phyloP scores from a whole-genome alignment of 2,888 invertebrate species.

The Heteromyza rotundicornis region DNA sequence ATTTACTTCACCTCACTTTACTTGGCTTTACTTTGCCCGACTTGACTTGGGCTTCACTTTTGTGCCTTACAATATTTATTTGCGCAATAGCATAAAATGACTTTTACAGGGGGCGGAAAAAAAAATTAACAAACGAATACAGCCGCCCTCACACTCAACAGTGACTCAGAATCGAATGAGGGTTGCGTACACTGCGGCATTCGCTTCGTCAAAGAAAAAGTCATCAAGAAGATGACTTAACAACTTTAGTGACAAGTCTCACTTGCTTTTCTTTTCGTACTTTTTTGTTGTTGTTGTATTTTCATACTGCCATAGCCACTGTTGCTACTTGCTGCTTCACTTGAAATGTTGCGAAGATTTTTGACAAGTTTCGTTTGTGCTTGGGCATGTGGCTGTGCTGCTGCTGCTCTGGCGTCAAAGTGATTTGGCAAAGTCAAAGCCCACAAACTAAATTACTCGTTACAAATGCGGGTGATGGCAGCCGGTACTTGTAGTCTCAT shows the following conservation, averaged over 20 bases:
- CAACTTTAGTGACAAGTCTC: constrained; percentile 50
- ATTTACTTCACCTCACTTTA: too few species aligned
- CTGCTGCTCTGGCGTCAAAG: constrained; percentile 29
- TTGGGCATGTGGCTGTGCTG: too few species aligned
- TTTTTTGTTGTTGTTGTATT: too few species aligned
- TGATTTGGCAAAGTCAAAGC: constrained; percentile 42
- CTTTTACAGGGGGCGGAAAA: constrained; percentile 22
- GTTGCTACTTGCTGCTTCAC: too few species aligned
- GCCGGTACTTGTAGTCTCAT: neutral
- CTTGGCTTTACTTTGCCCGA: too few species aligned
- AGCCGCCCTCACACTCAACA: constrained; percentile 31
- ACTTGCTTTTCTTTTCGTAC: constrained; percentile 29
- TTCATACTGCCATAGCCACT: too few species aligned
- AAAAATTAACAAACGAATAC: neutral
- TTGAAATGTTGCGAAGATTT: too few species aligned
- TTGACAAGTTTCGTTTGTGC: too few species aligned
- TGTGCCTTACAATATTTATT: constrained; percentile 22
- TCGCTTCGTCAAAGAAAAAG: constrained; percentile 34
- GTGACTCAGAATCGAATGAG: neutral
- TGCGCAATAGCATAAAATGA: constrained; percentile 24
- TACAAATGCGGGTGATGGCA: constrained; percentile 34
- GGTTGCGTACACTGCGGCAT: neutral
- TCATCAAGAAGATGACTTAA: constrained; percentile 51
- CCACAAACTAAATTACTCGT: constrained; percentile 44
- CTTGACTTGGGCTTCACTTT: too few species aligned